Evolutionary conservation across 92 coral and sea anemone genomes (phyloP).

Genomic region (Chrysogorgia sp.): DNA sequence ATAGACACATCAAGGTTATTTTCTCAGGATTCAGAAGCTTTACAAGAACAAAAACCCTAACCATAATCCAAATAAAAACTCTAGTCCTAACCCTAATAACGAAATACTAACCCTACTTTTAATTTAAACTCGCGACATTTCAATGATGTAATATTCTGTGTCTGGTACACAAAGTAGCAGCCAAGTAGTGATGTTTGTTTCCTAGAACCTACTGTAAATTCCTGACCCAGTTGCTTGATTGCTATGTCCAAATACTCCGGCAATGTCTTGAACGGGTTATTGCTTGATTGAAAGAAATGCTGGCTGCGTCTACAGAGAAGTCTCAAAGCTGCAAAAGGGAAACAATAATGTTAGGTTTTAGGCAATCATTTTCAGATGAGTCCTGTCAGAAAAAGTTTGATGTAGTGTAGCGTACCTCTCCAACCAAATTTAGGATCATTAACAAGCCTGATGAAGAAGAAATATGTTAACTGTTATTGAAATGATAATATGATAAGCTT

Average conservation of each 20-base stretch:
- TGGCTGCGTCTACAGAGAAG: conserved; percentile 96
- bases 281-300: conserved; percentile 94
- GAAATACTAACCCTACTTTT: too few relatives aligned
- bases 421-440: conserved; percentile 93
- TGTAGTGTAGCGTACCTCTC: conserved; percentile 70
- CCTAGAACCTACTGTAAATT: conserved; percentile 33
- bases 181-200: too few relatives aligned
- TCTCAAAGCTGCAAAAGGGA: conserved; percentile 68
- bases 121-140: too few relatives aligned
- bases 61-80: too few relatives aligned
- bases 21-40: too few relatives aligned
- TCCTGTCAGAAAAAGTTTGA: not conserved
- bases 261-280: conserved; percentile 91
- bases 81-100: too few relatives aligned
- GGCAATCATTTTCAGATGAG: too few relatives aligned
- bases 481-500: too few relatives aligned
- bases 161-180: too few relatives aligned
- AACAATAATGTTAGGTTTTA: not conserved
- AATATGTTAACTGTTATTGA: not conserved
- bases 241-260: conserved; percentile 92
- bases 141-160: not conserved
- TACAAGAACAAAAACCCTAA: too few relatives aligned
- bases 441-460: conserved; percentile 63
- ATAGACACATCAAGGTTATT: too few relatives aligned
- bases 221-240: conserved; percentile 79